Evolutionary conservation across 2,113 vertebrate genomes (phyloP), one percentile per base, ranked within the genome.

Genomic region (Sceloporus undulatus): DNA sequence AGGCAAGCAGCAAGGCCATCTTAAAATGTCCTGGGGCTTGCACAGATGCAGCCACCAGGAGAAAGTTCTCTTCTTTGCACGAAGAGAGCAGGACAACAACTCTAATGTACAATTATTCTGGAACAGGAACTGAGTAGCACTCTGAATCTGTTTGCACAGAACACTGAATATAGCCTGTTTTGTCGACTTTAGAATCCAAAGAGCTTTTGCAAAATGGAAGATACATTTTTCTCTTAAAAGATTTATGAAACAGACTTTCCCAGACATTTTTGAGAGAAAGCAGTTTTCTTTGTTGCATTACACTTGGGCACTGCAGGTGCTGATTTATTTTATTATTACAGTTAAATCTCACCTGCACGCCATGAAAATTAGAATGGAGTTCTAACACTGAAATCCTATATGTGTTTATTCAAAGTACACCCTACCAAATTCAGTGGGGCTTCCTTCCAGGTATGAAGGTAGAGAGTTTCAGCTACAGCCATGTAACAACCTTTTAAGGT

Each of bases 161-260:
- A 80, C 19, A 16, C 73, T 91, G 85, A 48, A 62, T 71, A 65
- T 87, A 85, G 75, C 79, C 90, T 86, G 84, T 0, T 94, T 89
- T 94, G 90, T 79, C 86, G 59, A 87, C 82, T 93, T 92, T 76
- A 93, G 91, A 88, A 94, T 86, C 54, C 82, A 76, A 92, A 89
- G 87, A 91, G 83, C 90, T 91, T 89, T 79, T 91, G 29, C 73
- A 93, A 77, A 87, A 91, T 27, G 23, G 25, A 85, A 91, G 93
- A 91, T 94, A 93, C 91, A 86, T 84, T 84, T 88, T 89, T 75
- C 79, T 92, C 74, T 82, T 89, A 86, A 88, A 95, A 92, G 11
- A 48, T 18, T 62, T 89, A 13, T 90, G 91, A 89, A 92, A 86
- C 93, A 85, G 93, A 90, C 90, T 91, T 29, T 93, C 91, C 87